Conservation (phyloP, 2,888 invertebrate genomes). For the Xanthia icteritia region DNA sequence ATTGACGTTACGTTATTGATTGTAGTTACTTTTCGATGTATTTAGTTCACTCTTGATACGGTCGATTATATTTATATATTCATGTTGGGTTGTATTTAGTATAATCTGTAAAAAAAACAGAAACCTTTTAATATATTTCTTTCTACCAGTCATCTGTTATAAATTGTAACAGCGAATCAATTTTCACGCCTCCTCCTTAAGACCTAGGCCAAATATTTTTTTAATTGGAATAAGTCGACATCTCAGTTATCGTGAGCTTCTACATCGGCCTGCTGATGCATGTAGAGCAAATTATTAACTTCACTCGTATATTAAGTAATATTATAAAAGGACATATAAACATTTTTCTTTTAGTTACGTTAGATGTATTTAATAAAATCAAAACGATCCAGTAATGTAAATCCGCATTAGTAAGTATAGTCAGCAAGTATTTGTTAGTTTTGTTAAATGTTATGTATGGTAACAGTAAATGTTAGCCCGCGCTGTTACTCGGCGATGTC, state of each 20-base stretch:
- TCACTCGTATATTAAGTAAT: background rate
- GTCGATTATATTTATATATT: background rate
- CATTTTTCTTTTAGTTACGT: background rate
- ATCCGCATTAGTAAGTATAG: background rate
- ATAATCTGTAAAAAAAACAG: background rate
- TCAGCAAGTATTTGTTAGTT: slow-evolving; percentile 7
- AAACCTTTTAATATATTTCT: background rate
- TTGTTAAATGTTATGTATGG: slow-evolving; percentile 2
- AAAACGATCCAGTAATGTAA: slow-evolving; percentile 1
- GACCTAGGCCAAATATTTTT: too few species aligned
- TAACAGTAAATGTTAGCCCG: background rate
- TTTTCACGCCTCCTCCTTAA: too few species aligned
- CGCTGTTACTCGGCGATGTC: slow-evolving; percentile 37
- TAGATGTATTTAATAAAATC: slow-evolving; percentile 20
- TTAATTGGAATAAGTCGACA: background rate
- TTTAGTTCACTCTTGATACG: background rate
- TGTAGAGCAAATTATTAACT: slow-evolving; percentile 21
- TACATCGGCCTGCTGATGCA: slow-evolving; percentile 42
- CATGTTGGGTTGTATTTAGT: background rate
- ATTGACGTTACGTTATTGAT: background rate
- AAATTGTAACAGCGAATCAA: too few species aligned
- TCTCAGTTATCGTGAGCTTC: slow-evolving; percentile 18
- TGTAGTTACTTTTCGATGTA: background rate
- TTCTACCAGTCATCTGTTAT: background rate
- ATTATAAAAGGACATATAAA: background rate